A percentile compares a stretch with the other conserved stretches of the same genome.
These are phyloP conservation scores for Ormyrus nitidulus DNA, from an alignment of 2,888 invertebrate species.

Conservation along the genomic window DNA sequence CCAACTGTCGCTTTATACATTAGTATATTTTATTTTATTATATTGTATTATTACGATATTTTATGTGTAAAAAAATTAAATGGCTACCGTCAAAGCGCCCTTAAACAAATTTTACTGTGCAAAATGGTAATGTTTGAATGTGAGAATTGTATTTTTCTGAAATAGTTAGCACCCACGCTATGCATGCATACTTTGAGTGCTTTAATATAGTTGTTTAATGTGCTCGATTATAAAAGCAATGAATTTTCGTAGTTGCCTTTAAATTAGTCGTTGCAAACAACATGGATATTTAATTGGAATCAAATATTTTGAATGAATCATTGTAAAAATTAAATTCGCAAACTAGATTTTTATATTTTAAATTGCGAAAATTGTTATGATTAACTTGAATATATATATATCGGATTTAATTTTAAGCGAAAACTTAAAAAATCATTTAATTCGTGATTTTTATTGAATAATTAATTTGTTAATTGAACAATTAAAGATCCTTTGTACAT, in stretches of 20 bases:
- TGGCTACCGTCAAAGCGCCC: slow-evolving; percentile 8
- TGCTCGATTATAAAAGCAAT: slow-evolving; percentile 3
- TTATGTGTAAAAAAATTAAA: slow-evolving; percentile 29
- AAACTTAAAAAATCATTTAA: too few species aligned
- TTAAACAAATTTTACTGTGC: slow-evolving; percentile 23
- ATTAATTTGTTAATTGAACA: too few species aligned
- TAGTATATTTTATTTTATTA: neutral
- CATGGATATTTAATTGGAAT: slow-evolving; percentile 23
- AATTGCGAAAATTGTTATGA: too few species aligned
- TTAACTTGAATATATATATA: too few species aligned
- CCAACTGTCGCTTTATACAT: slow-evolving; percentile 32
- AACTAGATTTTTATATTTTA: too few species aligned
- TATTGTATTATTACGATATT: slow-evolving; percentile 27
- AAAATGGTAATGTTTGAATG: slow-evolving; percentile 35
- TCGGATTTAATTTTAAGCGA: too few species aligned
- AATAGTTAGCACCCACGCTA: slow-evolving; percentile 29
- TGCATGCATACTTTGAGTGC: slow-evolving; percentile 24
- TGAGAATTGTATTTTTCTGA: slow-evolving; percentile 27
- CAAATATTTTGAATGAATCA: neutral
- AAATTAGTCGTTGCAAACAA: slow-evolving; percentile 2
- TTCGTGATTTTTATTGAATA: too few species aligned
- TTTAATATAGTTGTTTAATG: slow-evolving; percentile 23
- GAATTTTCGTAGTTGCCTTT: slow-evolving; percentile 11
- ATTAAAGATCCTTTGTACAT: too few species aligned
- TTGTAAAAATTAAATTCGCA: too few species aligned